These are phyloP conservation scores for Psettodes erumei DNA, from an alignment of 2,113 vertebrate genomes.

Conservation along the genomic window DNA sequence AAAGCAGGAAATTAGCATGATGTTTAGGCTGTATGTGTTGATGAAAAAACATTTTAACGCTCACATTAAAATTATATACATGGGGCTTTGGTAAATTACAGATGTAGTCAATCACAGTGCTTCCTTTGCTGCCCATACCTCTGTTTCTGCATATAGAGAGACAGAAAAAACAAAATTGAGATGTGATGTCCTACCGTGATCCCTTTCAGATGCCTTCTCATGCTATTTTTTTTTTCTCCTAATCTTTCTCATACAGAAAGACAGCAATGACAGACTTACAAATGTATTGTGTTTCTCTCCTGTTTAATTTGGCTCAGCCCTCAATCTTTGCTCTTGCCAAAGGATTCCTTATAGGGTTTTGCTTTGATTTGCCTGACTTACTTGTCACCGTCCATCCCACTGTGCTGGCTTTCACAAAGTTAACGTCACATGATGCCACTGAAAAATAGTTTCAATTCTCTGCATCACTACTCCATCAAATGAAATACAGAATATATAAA, in stretches of 20 bases:
- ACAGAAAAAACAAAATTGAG: conserved; percentile 4
- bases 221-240: conserved; percentile 14
- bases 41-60: background rate
- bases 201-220: conserved; percentile 22
- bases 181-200: conserved; percentile 33
- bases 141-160: conserved; percentile 16
- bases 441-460: conserved; percentile 13
- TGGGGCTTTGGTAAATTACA: conserved; percentile 26
- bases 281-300: conserved; percentile 12
- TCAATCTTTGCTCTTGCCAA: conserved; percentile 35
- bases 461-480: background rate
- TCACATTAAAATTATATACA: background rate
- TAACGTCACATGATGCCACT: background rate
- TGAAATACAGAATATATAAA: too few relatives aligned
- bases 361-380: conserved; percentile 28
- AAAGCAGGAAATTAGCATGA: background rate
- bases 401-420: conserved; percentile 6
- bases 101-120: conserved; percentile 1
- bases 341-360: conserved; percentile 12
- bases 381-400: conserved; percentile 22
- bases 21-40: background rate
- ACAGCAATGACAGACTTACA: conserved; percentile 33
- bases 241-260: conserved; percentile 36
- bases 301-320: conserved; percentile 29
- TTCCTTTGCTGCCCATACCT: background rate